These are phyloP conservation scores for Osmerus mordax DNA, from an alignment of 2,113 vertebrate genomes.

Conservation along the genomic window DNA sequence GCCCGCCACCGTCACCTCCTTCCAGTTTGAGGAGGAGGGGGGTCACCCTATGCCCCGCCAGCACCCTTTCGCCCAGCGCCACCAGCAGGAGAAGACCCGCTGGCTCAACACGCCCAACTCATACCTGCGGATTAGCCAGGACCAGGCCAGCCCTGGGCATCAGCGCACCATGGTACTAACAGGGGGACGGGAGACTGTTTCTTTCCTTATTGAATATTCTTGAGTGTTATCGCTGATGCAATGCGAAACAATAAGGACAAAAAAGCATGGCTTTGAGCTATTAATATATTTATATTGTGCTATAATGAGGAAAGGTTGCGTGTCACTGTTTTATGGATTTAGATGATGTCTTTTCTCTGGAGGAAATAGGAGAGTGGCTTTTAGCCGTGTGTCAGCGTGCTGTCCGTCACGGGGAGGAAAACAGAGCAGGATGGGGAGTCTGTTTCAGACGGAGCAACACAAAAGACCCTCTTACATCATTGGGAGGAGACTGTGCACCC, in stretches of 20 bases:
- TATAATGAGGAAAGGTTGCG: too few species aligned
- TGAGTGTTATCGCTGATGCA: too few species aligned
- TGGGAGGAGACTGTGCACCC: slow-evolving; percentile 46
- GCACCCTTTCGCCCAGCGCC: slow-evolving; percentile 85
- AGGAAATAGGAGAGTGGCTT: too few species aligned
- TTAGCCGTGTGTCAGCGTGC: too few species aligned
- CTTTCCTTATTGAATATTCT: too few species aligned
- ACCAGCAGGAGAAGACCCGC: slow-evolving; percentile 94
- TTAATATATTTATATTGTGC: too few species aligned
- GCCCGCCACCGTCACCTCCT: slow-evolving; percentile 86
- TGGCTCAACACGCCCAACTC: slow-evolving; percentile 98
- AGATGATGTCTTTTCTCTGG: too few species aligned
- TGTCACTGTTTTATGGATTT: too few species aligned
- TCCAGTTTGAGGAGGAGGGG: slow-evolving; percentile 83
- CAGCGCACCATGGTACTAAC: slow-evolving; percentile 79
- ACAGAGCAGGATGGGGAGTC: slow-evolving; percentile 18
- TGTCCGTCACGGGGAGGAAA: slow-evolving; percentile 1
- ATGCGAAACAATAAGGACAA: too few species aligned
- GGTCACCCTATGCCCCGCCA: slow-evolving; percentile 65
- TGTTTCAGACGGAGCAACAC: slow-evolving; percentile 19
- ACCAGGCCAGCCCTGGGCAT: slow-evolving; percentile 76
- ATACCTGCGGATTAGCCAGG: slow-evolving; percentile 88
- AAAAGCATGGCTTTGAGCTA: too few species aligned
- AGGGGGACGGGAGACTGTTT: too few species aligned
- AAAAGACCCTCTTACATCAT: slow-evolving; percentile 24